Conservation (phyloP, 1,140 invertebrate genomes). For the Achroia grisella region DNA sequence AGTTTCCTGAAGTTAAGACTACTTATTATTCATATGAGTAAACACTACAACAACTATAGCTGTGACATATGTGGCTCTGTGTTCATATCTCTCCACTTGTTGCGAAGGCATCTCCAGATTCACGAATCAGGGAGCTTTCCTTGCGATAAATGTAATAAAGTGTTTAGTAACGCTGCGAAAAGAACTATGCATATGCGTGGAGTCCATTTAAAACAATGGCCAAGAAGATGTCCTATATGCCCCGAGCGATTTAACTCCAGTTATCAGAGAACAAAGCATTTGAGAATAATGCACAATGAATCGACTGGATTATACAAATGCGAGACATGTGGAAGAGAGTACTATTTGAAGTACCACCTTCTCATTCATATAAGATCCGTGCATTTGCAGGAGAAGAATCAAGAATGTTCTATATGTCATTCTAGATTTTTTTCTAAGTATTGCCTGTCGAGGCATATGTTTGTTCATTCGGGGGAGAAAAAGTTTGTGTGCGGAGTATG, state of each 20-base stretch:
- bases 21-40: slow-evolving; percentile 58
- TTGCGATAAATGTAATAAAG: slow-evolving; percentile 55
- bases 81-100: slow-evolving; percentile 60
- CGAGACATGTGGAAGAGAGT: slow-evolving; percentile 49
- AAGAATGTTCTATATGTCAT: slow-evolving; percentile 70
- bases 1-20: slow-evolving; percentile 36
- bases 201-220: slow-evolving; percentile 41
- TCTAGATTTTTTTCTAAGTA: slow-evolving; percentile 83
- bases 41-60: slow-evolving; percentile 56
- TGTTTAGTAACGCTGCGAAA: slow-evolving; percentile 44
- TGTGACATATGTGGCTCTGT: slow-evolving; percentile 66
- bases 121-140: slow-evolving; percentile 57
- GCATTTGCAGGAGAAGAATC: slow-evolving; percentile 73
- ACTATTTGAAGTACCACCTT: slow-evolving; percentile 48
- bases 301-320: slow-evolving; percentile 31
- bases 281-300: slow-evolving; percentile 45
- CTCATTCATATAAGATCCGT: slow-evolving; percentile 67
- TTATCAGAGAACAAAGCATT: slow-evolving; percentile 48
- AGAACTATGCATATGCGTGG: slow-evolving; percentile 32
- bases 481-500: slow-evolving; percentile 75
- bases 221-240: slow-evolving; percentile 46
- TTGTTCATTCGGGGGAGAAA: slow-evolving; percentile 77
- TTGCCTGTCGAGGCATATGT: slow-evolving; percentile 81
- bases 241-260: slow-evolving; percentile 55
- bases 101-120: slow-evolving; percentile 54